Base-by-base conservation (phyloP, 2,797 vertebrate genomes). In the Diplodus puntazzo region DNA sequence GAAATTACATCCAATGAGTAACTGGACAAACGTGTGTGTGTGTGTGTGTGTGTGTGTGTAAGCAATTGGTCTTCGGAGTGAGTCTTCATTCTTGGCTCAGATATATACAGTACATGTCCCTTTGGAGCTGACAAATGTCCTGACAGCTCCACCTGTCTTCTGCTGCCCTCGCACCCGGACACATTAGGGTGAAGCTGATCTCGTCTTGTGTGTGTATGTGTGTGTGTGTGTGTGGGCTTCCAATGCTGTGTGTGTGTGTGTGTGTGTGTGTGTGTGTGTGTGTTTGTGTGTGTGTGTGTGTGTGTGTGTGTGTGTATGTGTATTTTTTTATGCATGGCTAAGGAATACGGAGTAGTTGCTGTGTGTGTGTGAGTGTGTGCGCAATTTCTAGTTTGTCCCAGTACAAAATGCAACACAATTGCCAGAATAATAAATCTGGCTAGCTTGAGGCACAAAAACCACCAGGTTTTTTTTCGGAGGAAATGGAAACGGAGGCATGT, bases 121-220 rank as follows among this genome's bases (percentile, higher is more conserved):
- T 4, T 17, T 67, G 46, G 67, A 77, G 60, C 63, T 68, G 81
- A 87, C 67, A 76, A 58, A 62, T 65, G 48, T 78, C 65, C 63
- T 84, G 83, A 89, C 79, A 88, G 82, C 57, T 84, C 83, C 86
- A 91, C 82, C 83, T 87, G 84, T 91, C 71, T 63, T 60, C 73
- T 73, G 43, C 70, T 82, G 79, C 75, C 63, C 30, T 72, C 65
- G 53, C 54, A 70, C 76, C 69, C 72, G 59, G 4, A 81, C 66
- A 72, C 34, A 54, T 73, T 79, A 66, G n/a, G 21, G 49, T 14
- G 10, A 72, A 30, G 42, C 73, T 58, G 70, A 67, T 68, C 42
- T 42, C 25, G 65, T 70, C 17, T 2, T 60, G 11, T 34, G 43
- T 59, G 48, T 70, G 50, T 39, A 61, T 58, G 49, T 55, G 42